Evolutionary conservation across 37 sponge, comb jelly and placozoan genomes (phyloP).

Genomic region (Lycopodina hypogea): DNA sequence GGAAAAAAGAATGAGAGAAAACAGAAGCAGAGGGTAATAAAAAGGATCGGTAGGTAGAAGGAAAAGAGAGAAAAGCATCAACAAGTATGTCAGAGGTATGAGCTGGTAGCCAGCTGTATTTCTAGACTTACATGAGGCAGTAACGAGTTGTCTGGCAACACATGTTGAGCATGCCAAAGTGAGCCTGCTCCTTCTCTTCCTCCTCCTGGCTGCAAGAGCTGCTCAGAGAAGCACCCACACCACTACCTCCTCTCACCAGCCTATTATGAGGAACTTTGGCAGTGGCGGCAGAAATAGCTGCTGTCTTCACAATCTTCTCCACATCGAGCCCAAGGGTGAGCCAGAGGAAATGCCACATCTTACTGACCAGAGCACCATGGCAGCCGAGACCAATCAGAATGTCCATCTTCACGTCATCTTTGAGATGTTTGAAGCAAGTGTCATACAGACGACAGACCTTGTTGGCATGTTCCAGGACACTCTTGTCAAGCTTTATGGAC

Average conservation of each 20-base stretch:
- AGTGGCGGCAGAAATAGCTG: background rate
- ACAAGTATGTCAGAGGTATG: background rate
- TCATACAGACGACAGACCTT: conserved; percentile 32
- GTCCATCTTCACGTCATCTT: conserved; percentile 33
- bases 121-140: conserved; percentile 52
- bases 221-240: background rate
- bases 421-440: conserved; percentile 27
- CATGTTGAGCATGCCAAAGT: conserved; percentile 1
- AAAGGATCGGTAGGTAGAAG: no score
- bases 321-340: conserved; percentile 14
- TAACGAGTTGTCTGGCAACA: conserved; percentile 59
- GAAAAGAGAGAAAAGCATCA: no score
- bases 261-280: no score
- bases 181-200: background rate
- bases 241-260: background rate
- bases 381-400: conserved; percentile 71
- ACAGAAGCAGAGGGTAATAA: no score
- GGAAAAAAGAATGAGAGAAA: no score
- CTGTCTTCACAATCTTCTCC: conserved; percentile 21
- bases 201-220: background rate
- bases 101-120: background rate
- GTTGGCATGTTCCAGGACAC: background rate
- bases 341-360: conserved; percentile 67
- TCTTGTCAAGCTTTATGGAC: conserved; percentile 19
- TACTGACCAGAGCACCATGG: conserved; percentile 49